Evolutionary conservation across 2,797 vertebrate genomes (phyloP).

Genomic region (Ceryle rudis): DNA sequence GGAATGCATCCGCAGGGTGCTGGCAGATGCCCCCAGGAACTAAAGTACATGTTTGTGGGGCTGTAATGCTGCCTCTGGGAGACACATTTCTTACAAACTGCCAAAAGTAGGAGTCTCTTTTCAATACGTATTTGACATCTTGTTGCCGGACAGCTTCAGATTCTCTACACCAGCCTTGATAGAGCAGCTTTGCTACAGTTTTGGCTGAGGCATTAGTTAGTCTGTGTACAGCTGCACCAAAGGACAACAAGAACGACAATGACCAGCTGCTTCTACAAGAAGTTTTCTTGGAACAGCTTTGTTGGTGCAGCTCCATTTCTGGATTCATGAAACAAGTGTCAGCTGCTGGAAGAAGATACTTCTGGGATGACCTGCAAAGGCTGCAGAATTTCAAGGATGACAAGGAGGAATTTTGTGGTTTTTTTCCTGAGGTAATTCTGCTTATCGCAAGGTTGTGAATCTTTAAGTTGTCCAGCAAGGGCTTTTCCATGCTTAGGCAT

Average conservation of each 20-base stretch:
- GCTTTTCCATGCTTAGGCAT: slow-evolving; percentile 14
- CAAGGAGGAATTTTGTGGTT: neutral
- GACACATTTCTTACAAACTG: neutral
- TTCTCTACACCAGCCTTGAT: neutral
- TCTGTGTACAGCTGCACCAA: slow-evolving; percentile 40
- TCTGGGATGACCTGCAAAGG: slow-evolving; percentile 25
- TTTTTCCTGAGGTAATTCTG: slow-evolving; percentile 11
- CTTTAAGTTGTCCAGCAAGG: neutral
- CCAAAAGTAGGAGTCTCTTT: neutral
- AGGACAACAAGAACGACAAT: neutral
- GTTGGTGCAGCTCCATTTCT: slow-evolving; percentile 28
- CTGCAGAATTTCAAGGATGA: slow-evolving; percentile 62
- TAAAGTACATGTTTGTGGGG: neutral
- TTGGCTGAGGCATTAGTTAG: slow-evolving; percentile 16
- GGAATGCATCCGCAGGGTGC: neutral
- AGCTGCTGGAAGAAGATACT: slow-evolving; percentile 49
- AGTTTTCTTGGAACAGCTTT: slow-evolving; percentile 46
- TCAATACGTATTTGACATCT: accelerated
- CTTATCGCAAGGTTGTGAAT: neutral
- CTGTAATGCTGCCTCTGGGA: neutral
- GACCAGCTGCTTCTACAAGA: slow-evolving; percentile 48
- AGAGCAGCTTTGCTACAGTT: slow-evolving; percentile 4
- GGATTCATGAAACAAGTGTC: slow-evolving; percentile 40
- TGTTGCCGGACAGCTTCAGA: neutral
- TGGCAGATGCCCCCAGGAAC: neutral